These are phyloP conservation scores for Zosterops hypoxanthus DNA, from an alignment of 2,113 vertebrate genomes.

Conservation along the genomic window DNA sequence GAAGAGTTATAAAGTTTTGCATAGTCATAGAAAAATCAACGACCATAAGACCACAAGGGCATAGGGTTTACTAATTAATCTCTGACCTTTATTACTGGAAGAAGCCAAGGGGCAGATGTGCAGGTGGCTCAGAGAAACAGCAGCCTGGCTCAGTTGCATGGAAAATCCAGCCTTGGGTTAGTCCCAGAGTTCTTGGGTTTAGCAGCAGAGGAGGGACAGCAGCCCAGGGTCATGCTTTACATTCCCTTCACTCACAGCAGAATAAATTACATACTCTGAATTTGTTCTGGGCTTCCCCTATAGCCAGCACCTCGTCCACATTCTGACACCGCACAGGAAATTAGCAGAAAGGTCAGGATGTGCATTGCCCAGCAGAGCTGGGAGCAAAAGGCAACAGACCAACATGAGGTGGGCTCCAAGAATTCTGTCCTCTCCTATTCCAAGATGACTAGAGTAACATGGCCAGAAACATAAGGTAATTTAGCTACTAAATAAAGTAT, in stretches of 20 bases:
- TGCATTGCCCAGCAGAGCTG: background rate
- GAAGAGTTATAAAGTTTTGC: background rate
- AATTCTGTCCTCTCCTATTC: background rate
- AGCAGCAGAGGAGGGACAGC: background rate
- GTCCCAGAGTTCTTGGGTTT: background rate
- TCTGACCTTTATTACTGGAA: background rate
- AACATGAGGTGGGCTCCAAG: fast-evolving
- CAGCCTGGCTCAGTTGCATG: fast-evolving
- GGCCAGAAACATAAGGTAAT: background rate
- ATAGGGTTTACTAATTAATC: background rate
- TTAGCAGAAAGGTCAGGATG: background rate
- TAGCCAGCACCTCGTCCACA: background rate
- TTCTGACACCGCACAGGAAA: background rate
- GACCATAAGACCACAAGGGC: background rate
- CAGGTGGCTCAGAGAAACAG: background rate
- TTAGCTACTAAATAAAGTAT: background rate
- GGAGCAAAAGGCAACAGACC: background rate
- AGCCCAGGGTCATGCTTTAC: background rate
- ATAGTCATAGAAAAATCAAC: background rate
- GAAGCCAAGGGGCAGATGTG: background rate
- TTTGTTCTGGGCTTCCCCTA: background rate
- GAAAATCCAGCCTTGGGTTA: background rate
- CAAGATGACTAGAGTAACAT: background rate
- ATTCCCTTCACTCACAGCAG: background rate
- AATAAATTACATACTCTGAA: background rate